These are phyloP conservation scores for Minunthozetes semirufus DNA, from an alignment of 2,888 invertebrate species.

Conservation along the genomic window DNA sequence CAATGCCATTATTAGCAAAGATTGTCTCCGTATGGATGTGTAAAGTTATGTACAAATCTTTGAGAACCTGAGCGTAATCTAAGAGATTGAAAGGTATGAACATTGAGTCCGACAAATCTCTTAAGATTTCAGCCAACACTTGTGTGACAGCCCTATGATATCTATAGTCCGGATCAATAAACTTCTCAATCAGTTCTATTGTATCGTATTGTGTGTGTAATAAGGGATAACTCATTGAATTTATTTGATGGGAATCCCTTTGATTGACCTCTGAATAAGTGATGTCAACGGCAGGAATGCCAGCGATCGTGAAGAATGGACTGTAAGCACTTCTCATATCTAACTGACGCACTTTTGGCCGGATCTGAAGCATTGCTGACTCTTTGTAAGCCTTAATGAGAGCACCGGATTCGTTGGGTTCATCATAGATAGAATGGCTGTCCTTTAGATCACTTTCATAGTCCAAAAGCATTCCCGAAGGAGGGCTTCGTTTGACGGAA, in stretches of 20 bases:
- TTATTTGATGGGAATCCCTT: constrained; percentile 12
- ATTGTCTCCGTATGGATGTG: constrained; percentile 11
- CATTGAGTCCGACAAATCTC: constrained; percentile 47
- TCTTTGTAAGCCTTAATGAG: constrained; percentile 39
- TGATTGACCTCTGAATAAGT: constrained; percentile 32
- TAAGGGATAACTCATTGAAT: constrained; percentile 46
- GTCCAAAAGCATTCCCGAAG: background rate
- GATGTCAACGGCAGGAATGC: constrained; percentile 42
- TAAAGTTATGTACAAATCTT: constrained; percentile 40
- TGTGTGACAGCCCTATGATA: constrained; percentile 46
- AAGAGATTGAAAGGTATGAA: constrained; percentile 50
- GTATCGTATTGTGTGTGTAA: constrained; percentile 51
- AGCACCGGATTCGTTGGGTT: constrained; percentile 31
- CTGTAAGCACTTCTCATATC: constrained; percentile 42
- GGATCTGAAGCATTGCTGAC: constrained; percentile 38
- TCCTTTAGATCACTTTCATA: background rate
- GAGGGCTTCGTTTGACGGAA: background rate
- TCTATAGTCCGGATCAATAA: constrained; percentile 47
- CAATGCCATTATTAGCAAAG: constrained; percentile 1
- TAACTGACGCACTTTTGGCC: constrained; percentile 41
- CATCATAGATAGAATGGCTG: constrained; percentile 27
- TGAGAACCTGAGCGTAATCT: constrained; percentile 45
- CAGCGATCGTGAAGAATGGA: constrained; percentile 42
- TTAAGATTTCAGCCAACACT: constrained; percentile 49
- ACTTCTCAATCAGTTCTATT: constrained; percentile 46